Base-by-base conservation (phyloP, 2,888 invertebrate species). In the Galerucella calmariensis region DNA sequence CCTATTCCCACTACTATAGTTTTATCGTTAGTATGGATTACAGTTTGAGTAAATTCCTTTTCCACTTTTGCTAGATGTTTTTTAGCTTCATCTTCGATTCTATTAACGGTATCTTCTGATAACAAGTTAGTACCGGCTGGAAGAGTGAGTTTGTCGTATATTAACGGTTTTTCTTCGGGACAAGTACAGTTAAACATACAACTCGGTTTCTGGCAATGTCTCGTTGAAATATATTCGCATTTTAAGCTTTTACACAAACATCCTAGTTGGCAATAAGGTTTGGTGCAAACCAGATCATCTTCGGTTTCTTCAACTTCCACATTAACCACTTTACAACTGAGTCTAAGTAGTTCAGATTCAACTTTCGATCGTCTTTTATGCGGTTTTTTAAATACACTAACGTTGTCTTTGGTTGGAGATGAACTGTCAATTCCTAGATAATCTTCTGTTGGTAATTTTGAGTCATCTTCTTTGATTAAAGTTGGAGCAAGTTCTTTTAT, bases 41-140 rank as follows among this genome's bases (percentile, higher is more conserved):
- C 90, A 5, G 94, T 94, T 81, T 93, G 92, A 16, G 92, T 92
- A 85, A 94, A 94, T 82, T 93, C 93, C 84, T 91, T 90, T 84
- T 94, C 93, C 82, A 92, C 80, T 84, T 91, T 92, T 0, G 93
- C 91, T 75, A 94, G 86, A 73, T 90, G 89, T 61, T 85, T 87
- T 81, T 89, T 90, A 0, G 88, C 88, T 82, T 89, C 87, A 79
- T 88, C 88, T 77, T 90, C 88, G 69, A 91, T 83, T 68, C 85
- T 82, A 77, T 79, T 84, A 4, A 87, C 84, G 5, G 86, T 83
- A 46, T 86, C 83, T 44, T 77, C 82, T 1, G 86, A 85, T 16
- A 87, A 78, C n/a, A 85, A 71, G 73, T 85, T 82, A 1, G 83
- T 83, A 27, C 85, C 85, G 44, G 81, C 77, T 2, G 84, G 83